Evolutionary conservation across 1,140 invertebrate genomes (phyloP), one percentile per base, ranked within the genome.

Genomic region (Caerostris extrusa): DNA sequence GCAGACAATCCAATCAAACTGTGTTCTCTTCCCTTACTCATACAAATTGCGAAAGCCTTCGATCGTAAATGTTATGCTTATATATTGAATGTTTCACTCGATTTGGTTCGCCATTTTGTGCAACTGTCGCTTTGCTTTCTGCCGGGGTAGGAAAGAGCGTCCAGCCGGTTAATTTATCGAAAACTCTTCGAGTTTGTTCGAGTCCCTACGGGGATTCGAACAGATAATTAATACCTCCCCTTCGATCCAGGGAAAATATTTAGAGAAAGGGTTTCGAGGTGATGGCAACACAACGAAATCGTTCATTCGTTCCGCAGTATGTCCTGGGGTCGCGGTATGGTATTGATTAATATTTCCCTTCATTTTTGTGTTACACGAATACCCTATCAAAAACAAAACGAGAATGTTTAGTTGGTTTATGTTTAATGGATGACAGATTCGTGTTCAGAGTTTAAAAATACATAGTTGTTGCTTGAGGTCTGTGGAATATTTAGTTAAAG

Each of bases 1-100:
- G 71, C 71, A 77, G 71, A 77, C 71, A 77, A 77, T 77, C 71
- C 71, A 77, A 77, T 77, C 71, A 77, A 50, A 12, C 34, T 19
- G 53, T 8, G 71, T 50, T 8, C 34, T 5, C 71, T 12, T 10
- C 34, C 69, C n/a, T 34, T 34, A 34, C 71, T 34, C 71, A 14
- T 12, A 77, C 71, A 77, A 77, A 77, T 77, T 77, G 71, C 71
- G 71, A 77, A 77, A 77, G 71, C 71, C 53, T 50, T 77, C 71
- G 71, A 77, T 77, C 71, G 71, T 77, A 77, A 77, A 77, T 77
- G 71, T 77, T 77, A 77, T 77, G 71, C 71, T 77, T 77, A 77
- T 34, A 34, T 77, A 77, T 53, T 77, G 71, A 77, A 77, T 50
- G 71, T 77, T 77, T 77, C 71, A 77, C 71, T 53, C 71, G 71